Evolutionary conservation across 2,888 invertebrate species (phyloP).

Genomic region (Pecten maximus): DNA sequence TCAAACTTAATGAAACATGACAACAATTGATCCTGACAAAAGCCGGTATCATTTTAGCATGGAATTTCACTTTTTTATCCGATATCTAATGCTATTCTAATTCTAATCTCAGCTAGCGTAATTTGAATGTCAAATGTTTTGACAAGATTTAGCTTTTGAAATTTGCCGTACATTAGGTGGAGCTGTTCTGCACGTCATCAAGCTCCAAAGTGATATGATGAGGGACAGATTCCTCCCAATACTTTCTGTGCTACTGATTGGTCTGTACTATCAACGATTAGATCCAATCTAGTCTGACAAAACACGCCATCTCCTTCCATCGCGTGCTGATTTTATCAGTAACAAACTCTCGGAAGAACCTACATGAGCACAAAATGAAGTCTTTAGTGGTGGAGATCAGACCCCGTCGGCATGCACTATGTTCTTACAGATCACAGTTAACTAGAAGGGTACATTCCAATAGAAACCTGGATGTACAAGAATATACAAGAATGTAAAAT

Average conservation of each 20-base stretch:
- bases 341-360: background rate
- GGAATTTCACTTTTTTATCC: constrained; percentile 9
- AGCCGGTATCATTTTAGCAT: background rate
- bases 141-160: constrained; percentile 13
- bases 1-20: background rate
- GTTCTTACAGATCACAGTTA: background rate
- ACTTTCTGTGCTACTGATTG: background rate
- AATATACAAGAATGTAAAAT: no score
- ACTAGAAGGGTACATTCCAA: no score
- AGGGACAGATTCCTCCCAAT: background rate
- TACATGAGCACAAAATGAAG: background rate
- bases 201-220: background rate
- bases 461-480: no score
- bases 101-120: background rate
- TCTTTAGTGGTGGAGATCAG: background rate
- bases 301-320: background rate
- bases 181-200: background rate
- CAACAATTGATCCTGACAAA: background rate
- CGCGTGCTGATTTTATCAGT: background rate
- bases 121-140: constrained; percentile 27
- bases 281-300: background rate
- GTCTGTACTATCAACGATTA: background rate
- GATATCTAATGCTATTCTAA: background rate
- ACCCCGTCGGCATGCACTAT: background rate
- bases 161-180: background rate